These are phyloP conservation scores for Meda fulgida DNA, from an alignment of 2,797 vertebrate genomes.

Conservation along the genomic window DNA sequence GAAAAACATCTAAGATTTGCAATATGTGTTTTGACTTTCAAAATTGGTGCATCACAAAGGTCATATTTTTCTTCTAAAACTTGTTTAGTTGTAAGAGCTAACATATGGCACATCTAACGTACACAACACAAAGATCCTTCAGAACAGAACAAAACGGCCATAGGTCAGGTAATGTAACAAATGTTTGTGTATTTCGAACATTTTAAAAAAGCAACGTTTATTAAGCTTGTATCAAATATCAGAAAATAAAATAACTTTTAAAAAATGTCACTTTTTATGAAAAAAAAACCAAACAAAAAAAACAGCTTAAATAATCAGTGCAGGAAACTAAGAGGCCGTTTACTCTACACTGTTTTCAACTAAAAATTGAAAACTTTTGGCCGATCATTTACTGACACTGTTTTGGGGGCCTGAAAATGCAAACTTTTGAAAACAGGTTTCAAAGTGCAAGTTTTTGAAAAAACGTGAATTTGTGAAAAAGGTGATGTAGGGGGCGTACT, in stretches of 20 bases:
- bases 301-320: too few relatives aligned
- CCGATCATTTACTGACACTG: background rate
- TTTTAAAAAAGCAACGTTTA: background rate
- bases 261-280: too few relatives aligned
- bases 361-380: background rate
- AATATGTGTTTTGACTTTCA: constrained; percentile 9
- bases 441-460: background rate
- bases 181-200: background rate
- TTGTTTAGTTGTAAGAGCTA: constrained; percentile 11
- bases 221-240: background rate
- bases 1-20: constrained; percentile 20
- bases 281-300: background rate
- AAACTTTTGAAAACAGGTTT: background rate
- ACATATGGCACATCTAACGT: constrained; percentile 21
- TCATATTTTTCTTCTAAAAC: background rate
- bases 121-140: background rate
- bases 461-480: background rate
- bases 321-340: background rate
- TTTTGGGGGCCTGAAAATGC: background rate
- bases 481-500: background rate
- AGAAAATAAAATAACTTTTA: too few relatives aligned
- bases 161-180: background rate
- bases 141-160: background rate
- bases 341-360: background rate
- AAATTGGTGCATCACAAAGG: constrained; percentile 2